Evolutionary conservation across 2,888 invertebrate species (phyloP), one percentile per base, ranked within the genome.

Genomic region (Bruchidius siliquastri): DNA sequence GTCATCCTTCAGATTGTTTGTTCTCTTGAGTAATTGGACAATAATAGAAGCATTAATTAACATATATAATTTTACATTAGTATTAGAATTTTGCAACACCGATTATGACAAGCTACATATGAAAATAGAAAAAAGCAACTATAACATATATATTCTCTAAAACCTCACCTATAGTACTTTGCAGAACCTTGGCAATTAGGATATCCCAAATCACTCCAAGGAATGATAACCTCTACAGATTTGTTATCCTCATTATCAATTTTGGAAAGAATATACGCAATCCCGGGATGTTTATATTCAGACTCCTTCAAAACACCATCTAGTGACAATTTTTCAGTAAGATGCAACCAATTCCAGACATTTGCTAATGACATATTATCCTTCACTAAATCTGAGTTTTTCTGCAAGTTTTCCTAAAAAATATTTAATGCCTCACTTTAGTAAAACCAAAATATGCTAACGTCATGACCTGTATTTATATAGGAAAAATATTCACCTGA

Each of bases 301-400:
- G 87, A 85, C 81, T 88, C 89, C 74, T 89, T 86, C 81, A 92
- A 77, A 72, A 87, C 83, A 85, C 91, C 91, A 77, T 92, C 92
- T 82, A 93, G 91, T 66, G 92, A 91, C 76, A 93, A 86, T 77
- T 91, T 90, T 79, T 91, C 89, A 88, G 94, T 91, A 75, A 92
- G 88, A 76, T 92, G 91, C 74, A 96, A 85, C 92, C 95, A 96
- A 76, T 92, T 90, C 97, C 97, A 98, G 20, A 97, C 89, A 75
- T 92, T 93, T 80, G 92, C 91, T 67, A 97, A 86, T 26, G 91
- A 89, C 67, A 92, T 91, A 82, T 94, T 94, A 81, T 94, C 93
- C 70, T 94, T 91, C 0, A 94, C 92, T 73, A 93, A 84, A 79
- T 94, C 93, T 0, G 93, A 94, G 86, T 96, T 96, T 83, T 93